Evolutionary conservation across 2,113 vertebrate species (phyloP), one percentile per base, ranked within the genome.

Genomic region (Syngnathus floridae): DNA sequence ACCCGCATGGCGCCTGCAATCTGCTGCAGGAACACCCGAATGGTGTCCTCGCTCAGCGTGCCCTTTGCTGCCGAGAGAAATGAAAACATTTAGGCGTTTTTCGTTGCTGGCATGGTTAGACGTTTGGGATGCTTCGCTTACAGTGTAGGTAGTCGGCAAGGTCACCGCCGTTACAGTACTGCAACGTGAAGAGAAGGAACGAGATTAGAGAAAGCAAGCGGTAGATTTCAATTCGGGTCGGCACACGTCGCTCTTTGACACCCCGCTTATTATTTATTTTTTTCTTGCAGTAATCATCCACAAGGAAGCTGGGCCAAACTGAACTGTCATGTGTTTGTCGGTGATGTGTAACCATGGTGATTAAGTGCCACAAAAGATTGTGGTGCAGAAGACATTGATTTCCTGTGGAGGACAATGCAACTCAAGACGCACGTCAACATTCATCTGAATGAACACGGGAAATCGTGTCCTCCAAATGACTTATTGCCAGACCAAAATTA

Each of bases 141-240:
- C 97, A 91, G 84, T 99, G 97, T 72, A 99, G 90, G 80, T 99
- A 98, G 84, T 99, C 97, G 2, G 96, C 97, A 67, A 99, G 92
- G 86, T 99, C 97, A 9, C 96, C 97, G 2, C 97, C 97, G 1
- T 98, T 98, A 82, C 97, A 99, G 84, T 99, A 99, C 97, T 99
- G 71, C 41, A 67, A 76, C 62, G 72, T 85, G 11, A 81, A 52
- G 11, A 62, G 60, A 78, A 48, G 1, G 26, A 49, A 41, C 4
- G 11, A 41, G 59, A 69, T 79, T 69, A 78, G 62, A 6, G 71
- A 59, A 79, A 45, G 66, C 51, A 7, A 60, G 58, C 37, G 21
- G 57, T 5, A 21, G 26, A 56, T 1, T 17, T 35, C 13, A 35
- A 22, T 26, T 26, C 7, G 12, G 12, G 9, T 41, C 4, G 26